Evolutionary conservation across 2,113 vertebrate species (phyloP).

Genomic region (Toxostoma redivivum): DNA sequence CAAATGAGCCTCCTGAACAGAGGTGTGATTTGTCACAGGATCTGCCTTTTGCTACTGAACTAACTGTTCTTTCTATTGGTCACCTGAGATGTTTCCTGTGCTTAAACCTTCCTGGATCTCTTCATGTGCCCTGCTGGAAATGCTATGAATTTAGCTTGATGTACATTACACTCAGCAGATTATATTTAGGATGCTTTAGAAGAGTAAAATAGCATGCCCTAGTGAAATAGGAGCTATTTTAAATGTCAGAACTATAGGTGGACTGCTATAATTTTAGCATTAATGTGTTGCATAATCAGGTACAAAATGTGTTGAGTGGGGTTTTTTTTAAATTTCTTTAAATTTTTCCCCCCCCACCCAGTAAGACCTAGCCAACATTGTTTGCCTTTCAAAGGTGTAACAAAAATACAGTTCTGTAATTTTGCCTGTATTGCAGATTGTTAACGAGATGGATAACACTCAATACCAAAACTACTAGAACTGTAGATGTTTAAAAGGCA

Average conservation of each 20-base stretch:
- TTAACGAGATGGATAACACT: not conserved
- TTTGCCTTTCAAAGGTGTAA: not conserved
- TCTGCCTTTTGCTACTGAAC: not conserved
- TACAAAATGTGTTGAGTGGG: not conserved
- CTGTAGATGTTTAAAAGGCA: not conserved
- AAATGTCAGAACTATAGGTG: not conserved
- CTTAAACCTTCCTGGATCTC: not conserved
- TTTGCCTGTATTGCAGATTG: not conserved
- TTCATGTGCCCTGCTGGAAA: not conserved
- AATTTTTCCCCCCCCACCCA: accelerated
- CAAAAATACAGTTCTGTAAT: not conserved
- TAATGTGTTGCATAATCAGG: not conserved
- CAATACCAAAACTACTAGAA: not conserved
- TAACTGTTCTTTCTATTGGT: not conserved
- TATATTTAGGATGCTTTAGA: not conserved
- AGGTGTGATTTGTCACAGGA: constrained; percentile 1
- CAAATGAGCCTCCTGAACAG: not conserved
- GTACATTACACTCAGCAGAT: not conserved
- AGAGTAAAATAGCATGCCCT: not conserved
- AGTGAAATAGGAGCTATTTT: not conserved
- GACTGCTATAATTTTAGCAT: not conserved
- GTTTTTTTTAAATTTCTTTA: no score
- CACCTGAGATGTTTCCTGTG: not conserved
- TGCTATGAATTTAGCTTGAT: not conserved
- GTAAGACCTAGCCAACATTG: not conserved